These are phyloP conservation scores for Dendrocincla fuliginosa DNA, from an alignment of 2,797 vertebrate genomes.

Conservation along the genomic window DNA sequence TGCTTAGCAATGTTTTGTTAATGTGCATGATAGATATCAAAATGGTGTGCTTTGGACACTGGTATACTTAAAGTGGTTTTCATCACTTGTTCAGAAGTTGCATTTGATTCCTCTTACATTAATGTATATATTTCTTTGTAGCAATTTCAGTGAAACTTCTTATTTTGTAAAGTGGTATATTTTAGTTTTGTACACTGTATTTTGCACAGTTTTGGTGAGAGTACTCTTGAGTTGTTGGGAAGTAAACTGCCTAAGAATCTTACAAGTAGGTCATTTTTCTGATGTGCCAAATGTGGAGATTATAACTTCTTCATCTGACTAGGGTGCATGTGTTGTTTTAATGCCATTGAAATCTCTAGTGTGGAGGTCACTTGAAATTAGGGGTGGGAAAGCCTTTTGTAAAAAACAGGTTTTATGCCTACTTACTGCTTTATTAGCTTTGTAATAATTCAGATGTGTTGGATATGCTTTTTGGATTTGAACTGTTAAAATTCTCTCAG, in stretches of 20 bases:
- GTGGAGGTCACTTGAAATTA: background rate
- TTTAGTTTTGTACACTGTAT: background rate
- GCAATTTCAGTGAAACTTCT: background rate
- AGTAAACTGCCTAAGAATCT: background rate
- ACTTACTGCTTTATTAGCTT: background rate
- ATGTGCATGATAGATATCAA: background rate
- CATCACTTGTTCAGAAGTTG: background rate
- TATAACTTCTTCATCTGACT: conserved; percentile 1
- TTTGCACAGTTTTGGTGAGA: background rate
- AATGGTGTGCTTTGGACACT: background rate
- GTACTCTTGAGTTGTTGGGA: background rate
- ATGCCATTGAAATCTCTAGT: background rate
- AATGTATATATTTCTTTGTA: background rate
- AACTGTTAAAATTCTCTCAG: background rate
- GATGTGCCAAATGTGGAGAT: background rate
- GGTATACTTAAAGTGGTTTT: background rate
- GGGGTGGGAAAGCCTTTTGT: background rate
- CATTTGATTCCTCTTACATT: background rate
- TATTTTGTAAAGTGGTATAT: background rate
- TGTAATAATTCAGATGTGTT: background rate
- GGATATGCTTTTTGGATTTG: background rate
- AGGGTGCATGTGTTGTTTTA: background rate
- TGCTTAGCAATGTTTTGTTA: background rate
- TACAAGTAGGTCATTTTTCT: background rate
- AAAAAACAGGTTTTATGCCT: background rate